Percentiles rank a stretch among this genome's conserved stretches.
Evolutionary conservation across 2,113 vertebrate genomes (phyloP).

Genomic region (Patagioenas fasciata): DNA sequence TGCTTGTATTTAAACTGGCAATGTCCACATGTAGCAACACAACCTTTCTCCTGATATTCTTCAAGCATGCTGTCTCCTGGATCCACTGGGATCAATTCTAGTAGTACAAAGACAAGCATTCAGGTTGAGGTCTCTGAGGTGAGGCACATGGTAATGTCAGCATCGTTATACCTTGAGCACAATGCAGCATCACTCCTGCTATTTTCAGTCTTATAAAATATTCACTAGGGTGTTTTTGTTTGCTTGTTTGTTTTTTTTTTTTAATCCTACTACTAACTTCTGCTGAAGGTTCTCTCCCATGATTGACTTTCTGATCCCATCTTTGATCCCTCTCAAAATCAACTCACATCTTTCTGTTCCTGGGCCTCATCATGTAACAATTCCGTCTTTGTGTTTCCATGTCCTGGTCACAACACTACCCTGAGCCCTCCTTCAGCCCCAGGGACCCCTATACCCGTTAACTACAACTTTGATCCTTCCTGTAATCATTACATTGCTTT

Average conservation of each 20-base stretch:
- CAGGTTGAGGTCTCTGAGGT: neutral
- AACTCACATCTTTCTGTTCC: neutral
- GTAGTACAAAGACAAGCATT: neutral
- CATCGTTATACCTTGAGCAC: neutral
- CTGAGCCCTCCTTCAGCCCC: neutral
- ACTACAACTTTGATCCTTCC: neutral
- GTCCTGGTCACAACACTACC: neutral
- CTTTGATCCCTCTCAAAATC: neutral
- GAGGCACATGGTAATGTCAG: neutral
- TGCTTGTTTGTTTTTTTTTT: neutral
- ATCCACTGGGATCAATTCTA: neutral
- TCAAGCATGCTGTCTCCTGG: neutral
- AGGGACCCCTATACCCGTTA: neutral
- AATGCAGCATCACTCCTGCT: neutral
- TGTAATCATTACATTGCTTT: neutral
- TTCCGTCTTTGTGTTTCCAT: neutral
- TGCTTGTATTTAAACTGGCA: neutral
- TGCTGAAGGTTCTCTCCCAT: neutral
- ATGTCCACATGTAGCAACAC: accelerated
- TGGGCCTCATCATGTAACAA: neutral
- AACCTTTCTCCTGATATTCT: neutral
- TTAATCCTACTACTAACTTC: neutral
- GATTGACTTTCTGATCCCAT: neutral
- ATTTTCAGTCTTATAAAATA: neutral
- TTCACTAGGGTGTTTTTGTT: neutral